phyloP scores from a whole-genome alignment of 2,113 vertebrate species.

The Rhipidura dahli region DNA sequence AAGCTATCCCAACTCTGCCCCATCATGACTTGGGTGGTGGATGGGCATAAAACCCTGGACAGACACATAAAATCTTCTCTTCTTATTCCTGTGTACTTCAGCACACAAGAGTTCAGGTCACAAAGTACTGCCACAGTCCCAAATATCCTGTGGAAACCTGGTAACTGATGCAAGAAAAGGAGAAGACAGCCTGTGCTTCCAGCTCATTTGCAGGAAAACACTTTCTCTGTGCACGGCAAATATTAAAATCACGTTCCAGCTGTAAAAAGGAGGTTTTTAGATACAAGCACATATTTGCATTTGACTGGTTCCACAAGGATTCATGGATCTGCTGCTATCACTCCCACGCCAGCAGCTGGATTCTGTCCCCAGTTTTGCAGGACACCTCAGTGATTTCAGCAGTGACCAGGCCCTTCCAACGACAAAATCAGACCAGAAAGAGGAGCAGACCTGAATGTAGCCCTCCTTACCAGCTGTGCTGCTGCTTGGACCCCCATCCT shows the following conservation, averaged over 20 bases:
- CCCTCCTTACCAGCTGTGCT: not conserved
- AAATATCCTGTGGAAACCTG: not conserved
- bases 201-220: not conserved
- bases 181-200: not conserved
- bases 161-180: not conserved
- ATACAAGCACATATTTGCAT: not conserved
- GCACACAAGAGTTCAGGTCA: not conserved
- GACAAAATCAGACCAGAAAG: not conserved
- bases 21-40: fast-evolving
- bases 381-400: not conserved
- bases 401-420: not conserved
- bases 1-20: not conserved
- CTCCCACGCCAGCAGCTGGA: not conserved
- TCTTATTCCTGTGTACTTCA: not conserved
- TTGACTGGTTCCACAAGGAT: not conserved
- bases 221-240: not conserved
- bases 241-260: not conserved
- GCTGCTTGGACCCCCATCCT: not conserved
- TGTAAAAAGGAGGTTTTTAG: not conserved
- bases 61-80: not conserved
- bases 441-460: fast-evolving
- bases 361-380: not conserved
- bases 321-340: not conserved
- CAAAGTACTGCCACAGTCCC: not conserved
- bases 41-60: not conserved